Conservation (phyloP, 2,888 invertebrate species). For the Microplitis deprimator region DNA sequence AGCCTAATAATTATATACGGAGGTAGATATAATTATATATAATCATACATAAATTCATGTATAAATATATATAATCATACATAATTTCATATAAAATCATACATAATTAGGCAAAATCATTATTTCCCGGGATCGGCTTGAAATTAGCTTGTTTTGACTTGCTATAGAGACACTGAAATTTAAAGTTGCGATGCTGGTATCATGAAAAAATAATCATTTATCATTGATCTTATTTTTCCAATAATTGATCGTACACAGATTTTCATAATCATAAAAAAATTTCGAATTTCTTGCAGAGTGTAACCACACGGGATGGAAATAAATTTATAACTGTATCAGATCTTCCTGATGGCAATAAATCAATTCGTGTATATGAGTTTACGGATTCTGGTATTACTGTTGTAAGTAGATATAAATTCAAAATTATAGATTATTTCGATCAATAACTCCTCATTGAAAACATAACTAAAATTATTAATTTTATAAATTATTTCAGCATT, state of each 20-base stretch:
- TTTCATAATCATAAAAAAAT: background rate
- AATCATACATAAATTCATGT: no score
- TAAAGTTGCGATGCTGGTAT: no score
- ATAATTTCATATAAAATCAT: no score
- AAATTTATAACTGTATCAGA: constrained; percentile 62
- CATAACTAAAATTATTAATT: background rate
- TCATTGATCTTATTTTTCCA: no score
- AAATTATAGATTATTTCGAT: background rate
- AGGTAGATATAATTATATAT: no score
- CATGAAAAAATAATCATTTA: no score
- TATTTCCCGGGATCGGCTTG: no score
- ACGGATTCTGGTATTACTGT: constrained; percentile 63
- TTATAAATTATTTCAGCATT: constrained; percentile 51
- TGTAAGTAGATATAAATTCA: constrained; percentile 56
- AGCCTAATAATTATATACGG: no score
- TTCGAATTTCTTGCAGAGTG: constrained; percentile 56
- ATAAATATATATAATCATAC: no score
- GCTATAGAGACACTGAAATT: no score
- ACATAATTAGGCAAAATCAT: no score
- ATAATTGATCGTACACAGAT: background rate
- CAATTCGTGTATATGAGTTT: constrained; percentile 64
- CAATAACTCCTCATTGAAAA: background rate
- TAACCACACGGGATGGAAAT: constrained; percentile 61
- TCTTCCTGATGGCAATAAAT: constrained; percentile 58
- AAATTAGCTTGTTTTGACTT: no score